phyloP scores from a whole-genome alignment of 2,113 vertebrate species.

The Crotalus horridus region DNA sequence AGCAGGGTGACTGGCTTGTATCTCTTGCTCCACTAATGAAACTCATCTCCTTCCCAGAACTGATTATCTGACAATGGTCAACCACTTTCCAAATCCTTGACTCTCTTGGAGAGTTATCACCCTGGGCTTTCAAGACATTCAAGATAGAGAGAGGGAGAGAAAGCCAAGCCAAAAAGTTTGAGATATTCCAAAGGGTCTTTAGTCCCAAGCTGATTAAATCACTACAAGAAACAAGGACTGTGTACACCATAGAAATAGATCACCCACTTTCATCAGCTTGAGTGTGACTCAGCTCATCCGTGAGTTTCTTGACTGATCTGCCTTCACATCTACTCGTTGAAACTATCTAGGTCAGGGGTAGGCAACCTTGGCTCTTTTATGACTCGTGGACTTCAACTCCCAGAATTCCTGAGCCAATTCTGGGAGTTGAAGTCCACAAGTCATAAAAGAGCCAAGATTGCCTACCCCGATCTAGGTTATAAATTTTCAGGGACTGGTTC shows the following conservation, averaged over 20 bases:
- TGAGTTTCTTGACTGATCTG: not conserved
- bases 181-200: slow-evolving; percentile 27
- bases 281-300: not conserved
- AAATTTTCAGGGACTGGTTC: not conserved
- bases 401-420: no score
- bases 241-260: not conserved
- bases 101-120: slow-evolving; percentile 41
- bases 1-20: slow-evolving; percentile 62
- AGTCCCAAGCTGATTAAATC: not conserved
- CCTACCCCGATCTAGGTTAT: not conserved
- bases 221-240: not conserved
- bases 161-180: slow-evolving; percentile 36
- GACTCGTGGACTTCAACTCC: no score
- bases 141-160: slow-evolving; percentile 45
- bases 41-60: slow-evolving; percentile 52
- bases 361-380: no score
- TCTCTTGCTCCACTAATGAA: slow-evolving; percentile 43
- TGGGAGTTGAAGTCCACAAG: no score
- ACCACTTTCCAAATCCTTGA: slow-evolving; percentile 41
- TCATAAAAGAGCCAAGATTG: no score
- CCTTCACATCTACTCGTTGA: not conserved
- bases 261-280: not conserved
- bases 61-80: slow-evolving; percentile 53
- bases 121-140: slow-evolving; percentile 41
- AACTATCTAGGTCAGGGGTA: not conserved